These are phyloP conservation scores for Hypercompe scribonia DNA, from an alignment of 2,888 invertebrate genomes.

Conservation along the genomic window DNA sequence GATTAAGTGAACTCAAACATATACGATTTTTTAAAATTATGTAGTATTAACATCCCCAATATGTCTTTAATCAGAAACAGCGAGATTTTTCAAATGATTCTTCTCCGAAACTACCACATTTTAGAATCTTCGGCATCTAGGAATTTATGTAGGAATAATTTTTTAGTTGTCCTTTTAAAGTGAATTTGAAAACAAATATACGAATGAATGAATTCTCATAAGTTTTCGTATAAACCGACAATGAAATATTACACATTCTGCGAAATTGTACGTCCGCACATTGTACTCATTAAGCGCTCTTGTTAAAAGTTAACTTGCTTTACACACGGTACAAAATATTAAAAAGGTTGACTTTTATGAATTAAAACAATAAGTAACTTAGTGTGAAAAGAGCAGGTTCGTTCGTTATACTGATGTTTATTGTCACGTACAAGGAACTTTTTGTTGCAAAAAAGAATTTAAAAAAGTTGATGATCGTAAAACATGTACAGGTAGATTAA, in stretches of 20 bases:
- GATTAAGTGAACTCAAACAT: too few relatives aligned
- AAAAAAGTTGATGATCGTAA: slow-evolving; percentile 80
- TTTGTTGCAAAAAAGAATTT: slow-evolving; percentile 60
- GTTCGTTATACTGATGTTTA: slow-evolving; percentile 70
- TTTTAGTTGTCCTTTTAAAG: background rate
- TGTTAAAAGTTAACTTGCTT: slow-evolving; percentile 27
- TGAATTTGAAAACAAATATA: background rate
- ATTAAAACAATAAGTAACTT: slow-evolving; percentile 73
- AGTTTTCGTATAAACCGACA: background rate
- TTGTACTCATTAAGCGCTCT: slow-evolving; percentile 10
- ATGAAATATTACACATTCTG: background rate
- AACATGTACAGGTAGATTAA: slow-evolving; percentile 82
- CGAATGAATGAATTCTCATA: background rate
- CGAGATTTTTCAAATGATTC: background rate
- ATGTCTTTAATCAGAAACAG: background rate
- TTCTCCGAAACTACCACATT: background rate
- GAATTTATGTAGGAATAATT: too few relatives aligned
- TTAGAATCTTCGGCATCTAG: background rate
- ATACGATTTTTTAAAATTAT: too few relatives aligned
- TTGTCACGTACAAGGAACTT: slow-evolving; percentile 66
- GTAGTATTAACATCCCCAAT: background rate
- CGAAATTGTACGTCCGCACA: background rate
- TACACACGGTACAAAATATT: slow-evolving; percentile 34
- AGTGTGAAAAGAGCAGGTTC: slow-evolving; percentile 56
- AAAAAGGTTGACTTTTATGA: slow-evolving; percentile 62